Evolutionary conservation across 2,797 vertebrate species (phyloP).

Genomic region (Brotula barbata): DNA sequence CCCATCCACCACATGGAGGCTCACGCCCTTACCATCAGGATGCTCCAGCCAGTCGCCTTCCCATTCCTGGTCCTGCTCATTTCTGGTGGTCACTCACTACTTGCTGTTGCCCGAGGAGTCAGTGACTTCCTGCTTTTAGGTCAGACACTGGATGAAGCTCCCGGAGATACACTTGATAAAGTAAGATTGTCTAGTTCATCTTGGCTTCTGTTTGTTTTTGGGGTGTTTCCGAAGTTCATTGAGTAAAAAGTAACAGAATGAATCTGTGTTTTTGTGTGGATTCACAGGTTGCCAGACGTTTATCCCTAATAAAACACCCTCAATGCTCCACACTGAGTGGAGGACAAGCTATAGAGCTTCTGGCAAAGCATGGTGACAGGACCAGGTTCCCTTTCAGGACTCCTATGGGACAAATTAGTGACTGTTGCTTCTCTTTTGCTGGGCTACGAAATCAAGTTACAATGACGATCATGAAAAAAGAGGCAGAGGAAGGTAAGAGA

Average conservation of each 20-base stretch:
- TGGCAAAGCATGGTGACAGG: slow-evolving; percentile 83
- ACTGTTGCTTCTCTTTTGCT: slow-evolving; percentile 93
- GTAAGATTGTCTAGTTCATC: slow-evolving; percentile 61
- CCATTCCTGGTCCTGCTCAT: slow-evolving; percentile 94
- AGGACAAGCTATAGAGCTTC: slow-evolving; percentile 88
- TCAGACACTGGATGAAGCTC: slow-evolving; percentile 86
- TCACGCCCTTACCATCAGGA: slow-evolving; percentile 89
- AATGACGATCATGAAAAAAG: slow-evolving; percentile 79
- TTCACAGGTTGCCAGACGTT: slow-evolving; percentile 87
- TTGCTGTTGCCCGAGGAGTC: slow-evolving; percentile 86
- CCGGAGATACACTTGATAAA: slow-evolving; percentile 93
- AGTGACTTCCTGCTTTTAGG: slow-evolving; percentile 93
- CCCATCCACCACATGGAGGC: slow-evolving; percentile 99
- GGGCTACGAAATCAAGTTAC: slow-evolving; percentile 82
- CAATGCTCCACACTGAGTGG: slow-evolving; percentile 86
- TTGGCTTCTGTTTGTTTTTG: not conserved
- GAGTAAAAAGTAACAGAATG: not conserved
- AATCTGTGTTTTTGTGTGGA: slow-evolving; percentile 13
- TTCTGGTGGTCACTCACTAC: slow-evolving; percentile 92
- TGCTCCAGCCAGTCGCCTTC: slow-evolving; percentile 83
- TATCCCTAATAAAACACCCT: slow-evolving; percentile 85
- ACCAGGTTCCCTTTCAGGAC: slow-evolving; percentile 71
- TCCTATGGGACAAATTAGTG: slow-evolving; percentile 82
- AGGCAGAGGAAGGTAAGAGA: slow-evolving; percentile 88
- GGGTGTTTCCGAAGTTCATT: not conserved